Conservation (phyloP, 2,797 vertebrate species). For the Hippoglossus hippoglossus region DNA sequence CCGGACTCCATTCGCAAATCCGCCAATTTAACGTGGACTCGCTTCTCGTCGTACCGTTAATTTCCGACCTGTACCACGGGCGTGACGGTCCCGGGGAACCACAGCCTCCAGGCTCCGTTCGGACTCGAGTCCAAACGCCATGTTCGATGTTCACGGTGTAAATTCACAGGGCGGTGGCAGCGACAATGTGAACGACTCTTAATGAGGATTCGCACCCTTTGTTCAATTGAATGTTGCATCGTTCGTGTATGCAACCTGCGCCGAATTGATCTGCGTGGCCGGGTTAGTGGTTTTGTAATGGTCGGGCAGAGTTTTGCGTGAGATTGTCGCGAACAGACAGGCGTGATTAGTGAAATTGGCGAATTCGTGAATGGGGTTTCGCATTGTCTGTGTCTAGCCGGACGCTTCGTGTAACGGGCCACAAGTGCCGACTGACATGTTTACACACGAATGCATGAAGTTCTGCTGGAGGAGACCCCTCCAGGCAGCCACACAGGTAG, state of each 20-base stretch:
- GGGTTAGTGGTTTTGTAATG: accelerated
- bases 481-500: no score
- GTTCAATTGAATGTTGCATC: background rate
- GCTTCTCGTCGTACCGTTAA: accelerated
- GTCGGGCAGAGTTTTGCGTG: accelerated
- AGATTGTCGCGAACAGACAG: accelerated
- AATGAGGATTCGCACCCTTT: background rate
- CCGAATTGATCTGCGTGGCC: background rate
- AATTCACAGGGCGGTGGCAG: conserved; percentile 28
- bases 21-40: conserved; percentile 7
- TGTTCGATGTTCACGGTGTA: background rate
- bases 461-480: accelerated
- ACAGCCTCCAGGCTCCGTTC: no score
- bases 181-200: background rate
- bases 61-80: accelerated
- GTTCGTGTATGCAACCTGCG: accelerated
- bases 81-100: no score
- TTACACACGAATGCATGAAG: background rate
- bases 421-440: background rate
- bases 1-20: conserved; percentile 44
- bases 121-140: background rate
- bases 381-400: background rate
- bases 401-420: background rate
- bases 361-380: background rate
- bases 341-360: accelerated